Evolutionary conservation across 2,113 vertebrate species (phyloP).

Genomic region (Pteronura brasiliensis): DNA sequence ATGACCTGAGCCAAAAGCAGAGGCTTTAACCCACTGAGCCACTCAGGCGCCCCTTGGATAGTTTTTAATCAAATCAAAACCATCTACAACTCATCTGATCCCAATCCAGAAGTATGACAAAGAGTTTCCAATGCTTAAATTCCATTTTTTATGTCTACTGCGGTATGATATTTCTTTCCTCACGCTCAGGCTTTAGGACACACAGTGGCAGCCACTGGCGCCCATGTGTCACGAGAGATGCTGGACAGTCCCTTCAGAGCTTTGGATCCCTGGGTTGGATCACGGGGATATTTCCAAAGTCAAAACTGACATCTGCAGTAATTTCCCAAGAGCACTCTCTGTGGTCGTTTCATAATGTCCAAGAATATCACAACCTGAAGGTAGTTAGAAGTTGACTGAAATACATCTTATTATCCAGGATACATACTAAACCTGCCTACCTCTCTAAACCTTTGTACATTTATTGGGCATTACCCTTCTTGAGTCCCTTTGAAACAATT

Average conservation of each 20-base stretch:
- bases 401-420: not conserved
- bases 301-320: not conserved
- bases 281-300: not conserved
- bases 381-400: not conserved
- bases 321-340: not conserved
- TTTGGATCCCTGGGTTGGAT: not conserved
- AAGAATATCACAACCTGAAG: not conserved
- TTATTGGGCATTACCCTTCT: not conserved
- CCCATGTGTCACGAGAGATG: not conserved
- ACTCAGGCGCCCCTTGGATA: too few species aligned
- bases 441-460: not conserved
- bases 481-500: slow-evolving; percentile 38
- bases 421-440: not conserved
- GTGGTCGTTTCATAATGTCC: not conserved
- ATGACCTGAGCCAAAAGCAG: too few species aligned
- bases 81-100: not conserved
- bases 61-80: not conserved
- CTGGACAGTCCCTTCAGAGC: not conserved
- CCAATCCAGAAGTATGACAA: not conserved
- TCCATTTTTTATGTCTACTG: not conserved
- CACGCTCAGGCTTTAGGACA: not conserved
- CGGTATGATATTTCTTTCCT: not conserved
- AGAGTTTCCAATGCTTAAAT: not conserved
- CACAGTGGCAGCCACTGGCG: not conserved
- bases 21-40: too few species aligned